Conservation (phyloP, 2,113 vertebrate species). For the Centropristis striata region DNA sequence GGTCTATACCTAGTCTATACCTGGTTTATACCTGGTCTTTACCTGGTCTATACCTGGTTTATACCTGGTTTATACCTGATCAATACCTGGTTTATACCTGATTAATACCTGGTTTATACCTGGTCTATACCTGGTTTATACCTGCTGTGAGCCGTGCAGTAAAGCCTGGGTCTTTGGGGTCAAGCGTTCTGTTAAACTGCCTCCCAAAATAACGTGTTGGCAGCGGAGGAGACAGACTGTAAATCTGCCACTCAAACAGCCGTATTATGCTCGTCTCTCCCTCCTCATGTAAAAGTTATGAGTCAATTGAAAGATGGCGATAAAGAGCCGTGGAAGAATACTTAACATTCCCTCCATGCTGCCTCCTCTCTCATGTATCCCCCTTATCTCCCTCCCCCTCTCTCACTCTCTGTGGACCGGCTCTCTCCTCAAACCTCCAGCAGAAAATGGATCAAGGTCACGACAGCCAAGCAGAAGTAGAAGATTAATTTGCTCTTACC, state of each 20-base stretch:
- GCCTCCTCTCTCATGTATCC: background rate
- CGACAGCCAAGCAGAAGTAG: constrained; percentile 59
- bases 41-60: too few species aligned
- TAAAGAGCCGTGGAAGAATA: constrained; percentile 50
- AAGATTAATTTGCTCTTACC: constrained; percentile 83
- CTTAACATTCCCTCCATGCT: constrained; percentile 54
- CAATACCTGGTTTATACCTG: too few species aligned
- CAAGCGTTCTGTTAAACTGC: background rate
- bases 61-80: too few species aligned
- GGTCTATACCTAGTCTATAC: too few species aligned
- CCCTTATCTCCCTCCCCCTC: constrained; percentile 14
- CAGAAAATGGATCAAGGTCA: constrained; percentile 74
- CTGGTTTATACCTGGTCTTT: too few species aligned
- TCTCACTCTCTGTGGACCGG: background rate
- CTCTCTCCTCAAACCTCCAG: constrained; percentile 47
- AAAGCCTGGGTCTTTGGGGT: background rate
- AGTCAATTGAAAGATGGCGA: constrained; percentile 59
- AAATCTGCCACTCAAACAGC: constrained; percentile 33
- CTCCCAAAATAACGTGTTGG: background rate
- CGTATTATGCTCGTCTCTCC: constrained; percentile 14
- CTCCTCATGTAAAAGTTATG: constrained; percentile 60
- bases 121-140: too few species aligned
- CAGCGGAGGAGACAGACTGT: constrained; percentile 9
- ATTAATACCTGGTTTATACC: too few species aligned
- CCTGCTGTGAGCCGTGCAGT: background rate